These are phyloP conservation scores for Trachymyrmex septentrionalis DNA, from an alignment of 1,140 invertebrate species.

Conservation along the genomic window DNA sequence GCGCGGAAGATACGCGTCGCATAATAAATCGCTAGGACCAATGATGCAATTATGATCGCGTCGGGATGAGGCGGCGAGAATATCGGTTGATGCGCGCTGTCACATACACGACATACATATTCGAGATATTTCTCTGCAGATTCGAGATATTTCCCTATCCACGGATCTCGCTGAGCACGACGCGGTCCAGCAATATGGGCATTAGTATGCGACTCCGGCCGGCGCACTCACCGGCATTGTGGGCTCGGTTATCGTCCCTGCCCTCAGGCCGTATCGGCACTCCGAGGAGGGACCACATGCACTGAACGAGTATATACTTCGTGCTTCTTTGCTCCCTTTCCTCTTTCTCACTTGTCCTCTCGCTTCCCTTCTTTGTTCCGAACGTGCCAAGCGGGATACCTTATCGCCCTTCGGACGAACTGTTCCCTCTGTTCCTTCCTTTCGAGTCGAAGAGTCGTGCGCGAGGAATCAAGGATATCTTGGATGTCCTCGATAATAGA, in stretches of 20 bases:
- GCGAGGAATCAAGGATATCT: constrained; percentile 8
- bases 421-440: constrained; percentile 22
- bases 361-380: constrained; percentile 8
- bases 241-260: constrained; percentile 70
- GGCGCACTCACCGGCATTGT: constrained; percentile 73
- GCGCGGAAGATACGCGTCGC: background rate
- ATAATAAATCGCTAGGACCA: constrained; percentile 5
- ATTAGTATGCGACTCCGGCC: constrained; percentile 77
- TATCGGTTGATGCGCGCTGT: constrained; percentile 10
- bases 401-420: background rate
- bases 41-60: constrained; percentile 21
- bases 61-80: background rate
- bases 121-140: constrained; percentile 65
- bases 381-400: background rate
- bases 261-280: constrained; percentile 35
- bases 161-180: constrained; percentile 74
- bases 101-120: constrained; percentile 26
- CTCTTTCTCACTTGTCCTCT: constrained; percentile 15
- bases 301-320: constrained; percentile 15
- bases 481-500: background rate
- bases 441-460: constrained; percentile 1
- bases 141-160: constrained; percentile 77
- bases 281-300: constrained; percentile 17
- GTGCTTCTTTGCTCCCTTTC: constrained; percentile 9
- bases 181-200: constrained; percentile 66